Evolutionary conservation across 2,888 invertebrate genomes (phyloP).

Genomic region (Drosophila multiciliata): DNA sequence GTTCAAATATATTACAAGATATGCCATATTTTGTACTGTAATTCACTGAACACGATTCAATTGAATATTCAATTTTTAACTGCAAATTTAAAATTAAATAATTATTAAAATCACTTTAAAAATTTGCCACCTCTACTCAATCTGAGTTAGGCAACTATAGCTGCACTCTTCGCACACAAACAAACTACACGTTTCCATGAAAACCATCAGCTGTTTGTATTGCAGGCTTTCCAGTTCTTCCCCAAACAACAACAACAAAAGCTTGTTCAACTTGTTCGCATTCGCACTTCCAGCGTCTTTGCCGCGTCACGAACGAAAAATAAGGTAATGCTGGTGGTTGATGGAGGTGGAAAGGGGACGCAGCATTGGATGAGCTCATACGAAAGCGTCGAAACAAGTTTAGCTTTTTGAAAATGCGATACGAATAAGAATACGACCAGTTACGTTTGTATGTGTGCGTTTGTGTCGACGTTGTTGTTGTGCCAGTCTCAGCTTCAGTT

Average conservation of each 20-base stretch:
- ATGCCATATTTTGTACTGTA: not conserved
- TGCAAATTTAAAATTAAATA: not conserved
- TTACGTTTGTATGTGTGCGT: conserved; percentile 7
- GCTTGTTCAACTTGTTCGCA: conserved; percentile 54
- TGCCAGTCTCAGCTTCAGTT: conserved; percentile 64
- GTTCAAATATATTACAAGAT: not conserved
- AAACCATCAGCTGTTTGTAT: conserved; percentile 49
- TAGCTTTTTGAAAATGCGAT: conserved; percentile 72
- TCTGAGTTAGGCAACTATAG: conserved; percentile 10
- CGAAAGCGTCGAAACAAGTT: conserved; percentile 73
- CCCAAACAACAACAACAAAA: conserved; percentile 45
- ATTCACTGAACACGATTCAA: not conserved
- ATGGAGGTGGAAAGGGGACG: conserved; percentile 27
- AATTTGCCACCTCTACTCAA: conserved; percentile 16
- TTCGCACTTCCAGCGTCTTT: conserved; percentile 70
- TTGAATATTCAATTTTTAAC: not conserved
- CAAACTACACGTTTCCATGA: conserved; percentile 17
- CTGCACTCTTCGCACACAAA: conserved; percentile 40
- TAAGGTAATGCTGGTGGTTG: conserved; percentile 33
- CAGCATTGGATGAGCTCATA: conserved; percentile 73
- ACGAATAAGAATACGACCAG: conserved; percentile 26
- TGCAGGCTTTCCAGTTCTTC: conserved; percentile 53
- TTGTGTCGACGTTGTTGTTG: conserved; percentile 44
- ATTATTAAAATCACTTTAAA: conserved; percentile 29
- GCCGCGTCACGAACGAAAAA: conserved; percentile 52